phyloP scores from a whole-genome alignment of 2,797 vertebrate species.

The Zenarchopterus dispar region DNA sequence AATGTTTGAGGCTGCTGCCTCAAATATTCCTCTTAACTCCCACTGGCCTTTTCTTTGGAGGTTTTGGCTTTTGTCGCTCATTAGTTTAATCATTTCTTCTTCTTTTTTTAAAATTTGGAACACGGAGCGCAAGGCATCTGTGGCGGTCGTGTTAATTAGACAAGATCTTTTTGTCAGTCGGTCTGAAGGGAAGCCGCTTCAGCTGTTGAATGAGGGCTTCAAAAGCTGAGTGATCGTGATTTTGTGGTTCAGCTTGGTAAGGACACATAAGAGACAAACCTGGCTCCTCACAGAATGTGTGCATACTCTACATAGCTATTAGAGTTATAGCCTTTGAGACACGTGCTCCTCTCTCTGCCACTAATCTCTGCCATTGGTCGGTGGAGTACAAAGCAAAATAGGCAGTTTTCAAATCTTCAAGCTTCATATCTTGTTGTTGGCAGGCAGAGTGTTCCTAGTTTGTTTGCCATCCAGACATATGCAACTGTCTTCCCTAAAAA shows the following conservation, averaged over 20 bases:
- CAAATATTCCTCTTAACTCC: slow-evolving; percentile 4
- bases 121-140: slow-evolving; percentile 35
- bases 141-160: slow-evolving; percentile 35
- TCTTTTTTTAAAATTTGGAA: slow-evolving; percentile 24
- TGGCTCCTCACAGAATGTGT: background rate
- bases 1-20: slow-evolving; percentile 13
- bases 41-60: slow-evolving; percentile 19
- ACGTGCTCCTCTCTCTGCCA: too few species aligned
- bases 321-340: too few species aligned
- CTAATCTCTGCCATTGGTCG: too few species aligned
- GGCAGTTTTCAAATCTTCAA: too few species aligned
- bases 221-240: slow-evolving; percentile 17
- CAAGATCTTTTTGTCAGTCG: slow-evolving; percentile 18
- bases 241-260: slow-evolving; percentile 3
- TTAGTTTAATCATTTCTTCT: slow-evolving; percentile 23
- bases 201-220: slow-evolving; percentile 23
- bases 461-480: too few species aligned
- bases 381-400: too few species aligned
- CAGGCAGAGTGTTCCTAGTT: too few species aligned
- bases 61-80: slow-evolving; percentile 24
- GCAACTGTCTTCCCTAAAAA: too few species aligned
- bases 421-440: too few species aligned
- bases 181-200: slow-evolving; percentile 8
- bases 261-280: slow-evolving; percentile 1
- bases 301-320: background rate